Evolutionary conservation across 2,888 invertebrate genomes (phyloP), one percentile per base, ranked within the genome.

Genomic region (Sphecodes monilicornis): DNA sequence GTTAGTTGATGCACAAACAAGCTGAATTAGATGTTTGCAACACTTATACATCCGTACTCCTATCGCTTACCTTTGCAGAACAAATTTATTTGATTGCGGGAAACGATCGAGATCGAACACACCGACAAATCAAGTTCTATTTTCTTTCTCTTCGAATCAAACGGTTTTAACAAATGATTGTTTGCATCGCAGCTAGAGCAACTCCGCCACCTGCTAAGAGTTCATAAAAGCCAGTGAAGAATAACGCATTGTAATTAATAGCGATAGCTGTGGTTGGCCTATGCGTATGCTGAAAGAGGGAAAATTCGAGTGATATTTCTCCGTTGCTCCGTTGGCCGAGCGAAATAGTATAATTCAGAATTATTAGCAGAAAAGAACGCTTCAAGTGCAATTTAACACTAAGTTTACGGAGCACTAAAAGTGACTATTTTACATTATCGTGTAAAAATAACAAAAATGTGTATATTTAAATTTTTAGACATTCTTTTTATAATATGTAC

Each of bases 201-300:
- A 80, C 82, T 82, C 91, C 92, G 76, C 85, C 91, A 92, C 92
- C 92, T 92, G 90, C 82, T 88, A 82, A 85, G 66, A 86, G 76
- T 88, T 85, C 77, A 85, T 86, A 69, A 78, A 89, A 88, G 89
- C 87, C 43, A 80, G 46, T 87, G 76, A 77, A 80, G 50, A 54
- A 68, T 80, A 76, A 74, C 60, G 83, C 60, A 50, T 66, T 84
- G 75, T 39, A 70, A 82, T 73, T 78, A 71, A n/a, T 80, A 84
- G 83, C 81, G 76, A 80, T 54, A 78, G 72, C 82, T 66, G 78
- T 77, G 77, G 32, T 68, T 74, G 78, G 29, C 81, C 83, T 82
- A 71, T 22, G 68, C 82, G 75, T 83, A 77, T 78, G 89, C 90
- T 90, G 90, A 86, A 90, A 90, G 85, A 80, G 39, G 72, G 13